These are phyloP conservation scores for Garrulus glandarius DNA, from an alignment of 2,797 vertebrate species.

Conservation along the genomic window DNA sequence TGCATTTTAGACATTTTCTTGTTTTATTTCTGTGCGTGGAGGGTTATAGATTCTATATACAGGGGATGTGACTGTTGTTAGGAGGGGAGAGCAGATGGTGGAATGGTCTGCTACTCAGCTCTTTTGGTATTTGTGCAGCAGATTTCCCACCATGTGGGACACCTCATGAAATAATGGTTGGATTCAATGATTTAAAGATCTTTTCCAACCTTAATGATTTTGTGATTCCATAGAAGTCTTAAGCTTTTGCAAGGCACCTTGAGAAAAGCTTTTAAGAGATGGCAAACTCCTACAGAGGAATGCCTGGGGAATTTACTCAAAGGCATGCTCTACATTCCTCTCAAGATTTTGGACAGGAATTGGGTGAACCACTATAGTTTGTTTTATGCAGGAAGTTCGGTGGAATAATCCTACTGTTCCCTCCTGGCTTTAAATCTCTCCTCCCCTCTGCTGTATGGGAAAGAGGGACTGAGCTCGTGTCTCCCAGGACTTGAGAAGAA, in stretches of 20 bases:
- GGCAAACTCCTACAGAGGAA: neutral
- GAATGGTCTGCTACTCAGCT: neutral
- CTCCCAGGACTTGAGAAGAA: neutral
- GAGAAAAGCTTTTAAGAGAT: neutral
- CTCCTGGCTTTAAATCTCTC: neutral
- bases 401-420: neutral
- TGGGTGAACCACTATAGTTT: neutral
- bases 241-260: neutral
- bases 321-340: neutral
- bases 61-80: neutral
- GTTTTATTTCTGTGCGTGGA: neutral
- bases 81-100: neutral
- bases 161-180: neutral
- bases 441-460: neutral
- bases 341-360: neutral
- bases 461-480: neutral
- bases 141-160: neutral
- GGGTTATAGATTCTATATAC: neutral
- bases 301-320: neutral
- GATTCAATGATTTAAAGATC: neutral
- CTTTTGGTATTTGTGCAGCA: neutral
- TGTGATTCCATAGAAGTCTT: neutral
- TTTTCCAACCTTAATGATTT: neutral
- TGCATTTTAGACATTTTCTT: neutral
- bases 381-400: neutral